Percentiles rank a stretch among this genome's conserved stretches.
Conservation (phyloP, 1,140 invertebrate genomes). For the Drosophila subobscura region DNA sequence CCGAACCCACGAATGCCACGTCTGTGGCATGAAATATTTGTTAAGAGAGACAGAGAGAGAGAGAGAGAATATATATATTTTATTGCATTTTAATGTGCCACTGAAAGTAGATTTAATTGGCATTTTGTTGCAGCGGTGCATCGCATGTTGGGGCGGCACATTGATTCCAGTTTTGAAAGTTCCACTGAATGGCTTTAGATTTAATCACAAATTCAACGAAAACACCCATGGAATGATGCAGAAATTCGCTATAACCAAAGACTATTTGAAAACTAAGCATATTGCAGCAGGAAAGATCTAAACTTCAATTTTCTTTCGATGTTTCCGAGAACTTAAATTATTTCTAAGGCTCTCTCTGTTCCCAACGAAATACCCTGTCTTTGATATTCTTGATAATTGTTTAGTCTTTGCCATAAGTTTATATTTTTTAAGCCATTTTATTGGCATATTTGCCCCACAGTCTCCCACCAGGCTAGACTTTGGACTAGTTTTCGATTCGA, state of each 20-base stretch:
- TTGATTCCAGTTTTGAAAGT: conserved; percentile 39
- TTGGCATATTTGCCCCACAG: conserved; percentile 26
- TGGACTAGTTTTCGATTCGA: conserved; percentile 52
- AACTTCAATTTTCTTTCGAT: too few relatives aligned
- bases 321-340: too few relatives aligned
- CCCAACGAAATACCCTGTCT: too few relatives aligned
- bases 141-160: conserved; percentile 37
- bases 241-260: too few relatives aligned
- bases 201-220: too few relatives aligned
- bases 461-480: conserved; percentile 56
- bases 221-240: too few relatives aligned
- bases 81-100: conserved; percentile 78
- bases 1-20: conserved; percentile 17
- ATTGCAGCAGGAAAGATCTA: too few relatives aligned
- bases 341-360: too few relatives aligned
- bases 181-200: background rate
- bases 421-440: background rate
- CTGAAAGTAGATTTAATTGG: conserved; percentile 78
- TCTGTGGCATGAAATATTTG: conserved; percentile 69
- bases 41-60: conserved; percentile 22
- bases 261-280: too few relatives aligned
- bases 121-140: conserved; percentile 57
- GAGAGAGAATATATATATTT: conserved; percentile 46
- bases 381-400: background rate
- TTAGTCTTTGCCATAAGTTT: background rate